A percentile compares a stretch with the other conserved stretches of the same genome.
phyloP scores from a whole-genome alignment of 2,888 invertebrate genomes.

The Rhorus exstirpatorius region DNA sequence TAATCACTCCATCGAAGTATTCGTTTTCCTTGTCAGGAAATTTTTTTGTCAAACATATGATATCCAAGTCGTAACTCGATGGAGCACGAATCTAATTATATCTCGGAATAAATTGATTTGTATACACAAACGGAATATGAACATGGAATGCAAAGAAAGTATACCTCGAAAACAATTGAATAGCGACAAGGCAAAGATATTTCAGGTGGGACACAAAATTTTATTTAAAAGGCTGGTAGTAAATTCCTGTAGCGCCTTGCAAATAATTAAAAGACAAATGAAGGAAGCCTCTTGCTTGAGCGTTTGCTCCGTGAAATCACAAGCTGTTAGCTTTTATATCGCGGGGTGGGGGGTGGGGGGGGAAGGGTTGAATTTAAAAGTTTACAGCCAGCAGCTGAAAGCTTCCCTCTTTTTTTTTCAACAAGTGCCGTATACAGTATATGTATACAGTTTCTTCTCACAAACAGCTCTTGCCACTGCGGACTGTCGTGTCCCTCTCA shows the following conservation, averaged over 20 bases:
- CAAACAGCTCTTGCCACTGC: conserved; percentile 56
- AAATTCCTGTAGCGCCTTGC: conserved; percentile 53
- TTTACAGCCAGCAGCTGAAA: conserved; percentile 59
- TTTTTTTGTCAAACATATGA: not conserved
- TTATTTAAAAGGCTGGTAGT: not conserved
- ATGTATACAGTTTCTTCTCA: conserved; percentile 23
- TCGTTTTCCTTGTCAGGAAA: not conserved
- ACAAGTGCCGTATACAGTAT: not conserved
- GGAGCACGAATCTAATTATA: not conserved
- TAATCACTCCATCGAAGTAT: conserved; percentile 12
- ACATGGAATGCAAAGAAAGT: not conserved
- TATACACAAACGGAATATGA: no score
- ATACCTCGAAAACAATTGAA: not conserved
- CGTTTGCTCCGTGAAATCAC: conserved; percentile 62
- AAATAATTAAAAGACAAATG: conserved; percentile 67
- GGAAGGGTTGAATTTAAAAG: conserved; percentile 73
- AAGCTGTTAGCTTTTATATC: conserved; percentile 66
- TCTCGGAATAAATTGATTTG: not conserved
- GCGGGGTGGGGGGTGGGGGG: conserved; percentile 32
- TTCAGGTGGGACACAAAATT: conserved; percentile 3
- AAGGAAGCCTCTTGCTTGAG: conserved; percentile 39
- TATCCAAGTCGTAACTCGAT: not conserved
- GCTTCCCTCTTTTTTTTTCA: conserved; percentile 41
- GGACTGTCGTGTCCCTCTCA: conserved; percentile 17
- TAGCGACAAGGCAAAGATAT: conserved; percentile 12